Percentiles rank a stretch among this genome's conserved stretches.
Conservation (phyloP, 2,888 invertebrate species). For the Ecliptopera silaceata region DNA sequence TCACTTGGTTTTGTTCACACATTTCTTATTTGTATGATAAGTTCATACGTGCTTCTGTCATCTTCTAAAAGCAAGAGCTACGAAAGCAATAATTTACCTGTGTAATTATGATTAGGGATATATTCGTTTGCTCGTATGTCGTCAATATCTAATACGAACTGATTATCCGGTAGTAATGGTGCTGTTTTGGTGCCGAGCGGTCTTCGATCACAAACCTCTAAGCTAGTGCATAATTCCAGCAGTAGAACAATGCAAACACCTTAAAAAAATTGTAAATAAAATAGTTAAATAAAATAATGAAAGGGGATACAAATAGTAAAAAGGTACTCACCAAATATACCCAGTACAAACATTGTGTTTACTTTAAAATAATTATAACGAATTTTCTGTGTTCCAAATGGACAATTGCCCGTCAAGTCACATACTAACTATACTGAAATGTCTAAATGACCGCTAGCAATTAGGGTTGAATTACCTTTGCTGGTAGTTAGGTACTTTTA, state of each 20-base stretch:
- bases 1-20: no score
- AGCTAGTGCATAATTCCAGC: slow-evolving; percentile 36
- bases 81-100: slow-evolving; percentile 31
- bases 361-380: neutral
- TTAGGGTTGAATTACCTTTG: slow-evolving; percentile 37
- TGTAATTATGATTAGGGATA: slow-evolving; percentile 49
- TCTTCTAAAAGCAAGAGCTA: no score
- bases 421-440: slow-evolving; percentile 2
- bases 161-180: slow-evolving; percentile 66
- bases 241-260: slow-evolving; percentile 30
- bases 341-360: slow-evolving; percentile 5
- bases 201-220: slow-evolving; percentile 56
- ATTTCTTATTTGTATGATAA: no score
- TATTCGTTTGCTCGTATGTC: slow-evolving; percentile 57
- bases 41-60: no score
- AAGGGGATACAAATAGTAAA: neutral
- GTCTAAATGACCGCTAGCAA: slow-evolving; percentile 32
- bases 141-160: slow-evolving; percentile 63
- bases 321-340: slow-evolving; percentile 16
- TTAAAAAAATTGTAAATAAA: neutral
- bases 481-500: slow-evolving; percentile 21
- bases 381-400: slow-evolving; percentile 23
- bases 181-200: slow-evolving; percentile 62
- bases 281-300: no score
- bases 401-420: slow-evolving; percentile 28